A percentile compares a stretch with the other conserved stretches of the same genome.
Conservation (phyloP, 2,888 invertebrate species). For the Pseudococcus longispinus region DNA sequence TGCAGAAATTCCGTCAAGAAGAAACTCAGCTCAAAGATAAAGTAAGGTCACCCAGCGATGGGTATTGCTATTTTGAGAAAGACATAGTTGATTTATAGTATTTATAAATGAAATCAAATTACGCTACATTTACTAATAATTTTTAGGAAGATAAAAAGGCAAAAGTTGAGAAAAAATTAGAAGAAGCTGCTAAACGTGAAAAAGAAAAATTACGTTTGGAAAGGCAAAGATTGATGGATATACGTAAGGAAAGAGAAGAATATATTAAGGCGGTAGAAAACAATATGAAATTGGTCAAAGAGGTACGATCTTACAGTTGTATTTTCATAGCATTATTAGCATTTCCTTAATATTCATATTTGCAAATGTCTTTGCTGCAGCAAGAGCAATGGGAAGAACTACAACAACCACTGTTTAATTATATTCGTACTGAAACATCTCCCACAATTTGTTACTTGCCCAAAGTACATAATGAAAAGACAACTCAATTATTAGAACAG, state of each 20-base stretch:
- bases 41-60: constrained; percentile 63
- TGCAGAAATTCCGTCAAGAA: constrained; percentile 94
- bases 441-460: constrained; percentile 90
- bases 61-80: neutral
- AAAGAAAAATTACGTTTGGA: constrained; percentile 84
- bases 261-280: constrained; percentile 88
- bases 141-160: constrained; percentile 80
- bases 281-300: constrained; percentile 86
- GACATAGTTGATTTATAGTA: no score
- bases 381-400: constrained; percentile 83
- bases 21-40: constrained; percentile 88
- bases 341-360: neutral
- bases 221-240: constrained; percentile 82
- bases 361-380: constrained; percentile 59
- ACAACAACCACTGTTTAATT: constrained; percentile 78
- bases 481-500: constrained; percentile 69
- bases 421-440: constrained; percentile 84
- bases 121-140: constrained; percentile 41
- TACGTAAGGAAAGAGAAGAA: constrained; percentile 84
- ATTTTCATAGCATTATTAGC: neutral
- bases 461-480: constrained; percentile 75
- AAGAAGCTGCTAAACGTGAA: constrained; percentile 87
- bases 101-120: neutral
- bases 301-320: constrained; percentile 67
- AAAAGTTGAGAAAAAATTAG: constrained; percentile 91